Conservation (phyloP, 35 echinoderm and acorn worm species). For the Diadema setosum region DNA sequence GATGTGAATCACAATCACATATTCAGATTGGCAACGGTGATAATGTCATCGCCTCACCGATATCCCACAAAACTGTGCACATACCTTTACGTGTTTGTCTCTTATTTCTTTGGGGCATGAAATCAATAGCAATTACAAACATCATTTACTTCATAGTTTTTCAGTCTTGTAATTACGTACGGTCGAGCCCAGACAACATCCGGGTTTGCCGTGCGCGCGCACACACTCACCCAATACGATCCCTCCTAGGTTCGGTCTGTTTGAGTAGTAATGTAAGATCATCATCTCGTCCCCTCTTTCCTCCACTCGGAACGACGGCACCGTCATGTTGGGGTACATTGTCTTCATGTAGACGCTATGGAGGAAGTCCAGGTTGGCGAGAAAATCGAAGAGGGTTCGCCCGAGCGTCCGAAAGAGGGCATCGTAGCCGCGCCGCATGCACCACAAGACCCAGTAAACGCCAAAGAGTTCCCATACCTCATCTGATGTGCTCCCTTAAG, state of each 20-base stretch:
- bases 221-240: slow-evolving; percentile 73
- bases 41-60: too few relatives aligned
- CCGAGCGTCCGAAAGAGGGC: slow-evolving; percentile 58
- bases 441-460: slow-evolving; percentile 81
- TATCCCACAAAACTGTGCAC: too few relatives aligned
- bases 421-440: slow-evolving; percentile 73
- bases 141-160: too few relatives aligned
- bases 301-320: slow-evolving; percentile 79
- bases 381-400: slow-evolving; percentile 51
- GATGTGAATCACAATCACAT: too few relatives aligned
- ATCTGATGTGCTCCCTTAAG: slow-evolving; percentile 6
- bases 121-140: too few relatives aligned
- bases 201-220: too few relatives aligned
- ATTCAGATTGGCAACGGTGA: too few relatives aligned
- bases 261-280: slow-evolving; percentile 75
- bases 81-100: too few relatives aligned
- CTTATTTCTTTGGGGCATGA: too few relatives aligned
- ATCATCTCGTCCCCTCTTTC: slow-evolving; percentile 23
- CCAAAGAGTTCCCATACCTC: slow-evolving; percentile 76
- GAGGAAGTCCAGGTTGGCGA: slow-evolving; percentile 67
- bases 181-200: too few relatives aligned
- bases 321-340: slow-evolving; percentile 83
- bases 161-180: too few relatives aligned
- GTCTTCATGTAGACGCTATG: slow-evolving; percentile 94
- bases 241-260: slow-evolving; percentile 39